phyloP scores from a whole-genome alignment of 2,797 vertebrate species.

The Remorina albescens region DNA sequence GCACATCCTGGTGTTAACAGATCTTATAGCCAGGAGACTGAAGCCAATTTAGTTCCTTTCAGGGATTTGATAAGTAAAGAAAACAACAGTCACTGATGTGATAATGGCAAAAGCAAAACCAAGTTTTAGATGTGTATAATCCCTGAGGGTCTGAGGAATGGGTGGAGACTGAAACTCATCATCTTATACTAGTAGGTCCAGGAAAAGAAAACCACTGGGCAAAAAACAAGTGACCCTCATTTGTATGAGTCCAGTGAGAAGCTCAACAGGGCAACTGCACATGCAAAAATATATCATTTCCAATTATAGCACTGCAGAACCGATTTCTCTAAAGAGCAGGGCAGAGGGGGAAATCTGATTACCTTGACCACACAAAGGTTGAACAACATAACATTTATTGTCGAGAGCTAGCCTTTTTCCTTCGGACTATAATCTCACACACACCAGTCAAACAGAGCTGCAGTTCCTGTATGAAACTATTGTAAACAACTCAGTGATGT shows the following conservation, averaged over 20 bases:
- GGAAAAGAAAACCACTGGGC: neutral
- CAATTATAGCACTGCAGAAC: slow-evolving; percentile 31
- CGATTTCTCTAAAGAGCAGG: slow-evolving; percentile 33
- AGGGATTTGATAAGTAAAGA: neutral
- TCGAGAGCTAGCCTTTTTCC: neutral
- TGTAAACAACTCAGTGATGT: neutral
- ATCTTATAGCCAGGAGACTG: neutral
- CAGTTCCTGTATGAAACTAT: neutral
- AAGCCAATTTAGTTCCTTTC: neutral
- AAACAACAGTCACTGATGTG: slow-evolving; percentile 2
- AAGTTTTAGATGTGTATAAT: neutral
- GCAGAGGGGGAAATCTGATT: slow-evolving; percentile 24
- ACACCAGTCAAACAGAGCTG: neutral
- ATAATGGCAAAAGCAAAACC: neutral
- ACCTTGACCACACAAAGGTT: slow-evolving; percentile 14
- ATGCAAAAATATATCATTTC: slow-evolving; percentile 10
- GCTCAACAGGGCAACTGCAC: slow-evolving; percentile 6
- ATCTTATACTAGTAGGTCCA: neutral
- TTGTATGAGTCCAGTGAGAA: neutral
- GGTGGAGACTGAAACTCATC: neutral
- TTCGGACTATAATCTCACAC: neutral
- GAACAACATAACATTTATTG: slow-evolving; percentile 18
- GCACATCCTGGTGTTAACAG: slow-evolving; percentile 40
- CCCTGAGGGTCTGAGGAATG: neutral
- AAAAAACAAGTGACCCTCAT: neutral